Percentiles rank a stretch among this genome's conserved stretches.
These are phyloP conservation scores for Drosophila prosaltans DNA, from an alignment of 1,140 invertebrate genomes.

Conservation along the genomic window DNA sequence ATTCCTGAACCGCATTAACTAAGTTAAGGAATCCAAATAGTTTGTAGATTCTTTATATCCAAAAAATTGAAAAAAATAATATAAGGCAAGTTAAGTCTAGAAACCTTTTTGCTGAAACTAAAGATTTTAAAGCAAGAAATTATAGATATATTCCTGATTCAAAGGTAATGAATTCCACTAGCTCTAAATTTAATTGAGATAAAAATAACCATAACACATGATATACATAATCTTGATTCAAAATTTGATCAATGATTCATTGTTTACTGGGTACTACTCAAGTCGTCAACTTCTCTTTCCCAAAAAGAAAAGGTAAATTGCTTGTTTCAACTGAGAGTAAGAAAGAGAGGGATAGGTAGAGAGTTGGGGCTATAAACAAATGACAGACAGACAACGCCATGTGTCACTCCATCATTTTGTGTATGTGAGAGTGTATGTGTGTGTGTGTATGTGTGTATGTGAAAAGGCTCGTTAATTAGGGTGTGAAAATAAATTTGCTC, in stretches of 20 bases:
- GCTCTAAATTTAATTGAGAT: too few relatives aligned
- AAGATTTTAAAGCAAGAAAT: too few relatives aligned
- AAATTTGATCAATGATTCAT: background rate
- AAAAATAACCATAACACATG: too few relatives aligned
- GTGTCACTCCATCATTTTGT: slow-evolving; percentile 26
- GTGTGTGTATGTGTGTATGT: slow-evolving; percentile 13
- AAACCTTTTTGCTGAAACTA: too few relatives aligned
- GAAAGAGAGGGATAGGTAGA: background rate
- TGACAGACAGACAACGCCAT: slow-evolving; percentile 4
- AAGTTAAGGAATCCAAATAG: too few relatives aligned
- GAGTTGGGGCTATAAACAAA: slow-evolving; percentile 10
- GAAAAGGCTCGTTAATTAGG: slow-evolving; percentile 24
- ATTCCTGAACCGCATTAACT: too few relatives aligned
- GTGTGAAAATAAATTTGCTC: slow-evolving; percentile 12
- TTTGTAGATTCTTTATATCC: too few relatives aligned
- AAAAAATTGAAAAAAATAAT: too few relatives aligned
- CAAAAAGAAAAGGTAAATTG: background rate
- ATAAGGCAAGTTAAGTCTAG: too few relatives aligned
- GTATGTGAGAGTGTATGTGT: slow-evolving; percentile 7
- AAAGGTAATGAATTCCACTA: too few relatives aligned
- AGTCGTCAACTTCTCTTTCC: background rate
- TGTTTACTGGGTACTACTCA: background rate
- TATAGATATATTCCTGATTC: too few relatives aligned
- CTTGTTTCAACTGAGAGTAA: background rate
- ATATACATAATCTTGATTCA: too few relatives aligned